Base-by-base conservation (phyloP, 2,113 vertebrate genomes). In the Xenopus laevis region DNA sequence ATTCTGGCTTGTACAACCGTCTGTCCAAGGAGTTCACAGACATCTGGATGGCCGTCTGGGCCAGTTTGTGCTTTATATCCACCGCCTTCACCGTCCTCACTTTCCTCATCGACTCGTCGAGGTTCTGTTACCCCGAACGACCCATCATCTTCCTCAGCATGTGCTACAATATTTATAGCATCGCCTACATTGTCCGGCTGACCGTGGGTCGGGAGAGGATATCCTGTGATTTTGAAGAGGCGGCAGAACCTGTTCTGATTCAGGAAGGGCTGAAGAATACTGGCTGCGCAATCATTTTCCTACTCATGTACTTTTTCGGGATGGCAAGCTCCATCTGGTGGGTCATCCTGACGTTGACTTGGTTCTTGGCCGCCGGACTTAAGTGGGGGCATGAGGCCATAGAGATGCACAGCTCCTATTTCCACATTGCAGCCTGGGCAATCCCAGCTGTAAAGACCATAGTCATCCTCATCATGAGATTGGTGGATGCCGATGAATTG, bases 241-340 rank as follows among this genome's bases (percentile, higher is more conserved):
- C 95, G 53, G 90, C 92, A 33, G 94, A 96, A 76, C 96, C 98
- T 17, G 93, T 99, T 82, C 91, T 99, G 72, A 95, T 98, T 78
- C 95, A 98, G 88, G 98, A 99, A 88, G 98, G 98, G 71, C 91
- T 99, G 82, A 99, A 99, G 89, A 99, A 97, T 91, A 98, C 98
- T 33, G 96, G 98, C 85, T 99, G 98, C 82, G 97, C 98, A 79
- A 98, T 99, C 72, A 98, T 99, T 88, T 99, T 99, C 88, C 93
- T 99, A 82, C 91, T 99, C 78, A 94, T 98, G 88, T 99, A 99
- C 85, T 99, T 98, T 89, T 99, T 99, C 40, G 97, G 98, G 84
- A 99, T 99, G 98, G 97, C 98, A 64, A 98, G 97, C 88, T 99
- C 98, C 79, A 96, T 99, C 84, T 99, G 98, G 98, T 99, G 98